A percentile compares a stretch with the other conserved stretches of the same genome.
Evolutionary conservation across 2,888 invertebrate genomes (phyloP).

Genomic region (Drosophila macrospina): DNA sequence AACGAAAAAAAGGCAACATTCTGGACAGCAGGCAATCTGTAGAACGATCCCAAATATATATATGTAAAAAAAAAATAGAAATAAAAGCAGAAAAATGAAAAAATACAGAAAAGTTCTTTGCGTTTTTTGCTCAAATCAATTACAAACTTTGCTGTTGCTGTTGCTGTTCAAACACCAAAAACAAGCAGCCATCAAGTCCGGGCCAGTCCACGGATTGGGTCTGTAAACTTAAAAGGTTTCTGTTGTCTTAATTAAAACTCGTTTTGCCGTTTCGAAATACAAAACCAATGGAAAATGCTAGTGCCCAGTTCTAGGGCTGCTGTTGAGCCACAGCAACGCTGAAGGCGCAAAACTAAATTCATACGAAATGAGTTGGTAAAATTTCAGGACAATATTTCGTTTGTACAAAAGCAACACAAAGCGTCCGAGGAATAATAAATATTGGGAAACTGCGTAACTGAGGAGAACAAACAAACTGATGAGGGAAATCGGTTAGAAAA

Average conservation of each 20-base stretch:
- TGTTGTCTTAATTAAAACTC: slow-evolving; percentile 77
- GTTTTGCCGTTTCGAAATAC: slow-evolving; percentile 51
- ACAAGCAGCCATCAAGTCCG: slow-evolving; percentile 41
- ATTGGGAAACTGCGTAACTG: not conserved
- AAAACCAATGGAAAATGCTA: slow-evolving; percentile 35
- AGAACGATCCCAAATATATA: slow-evolving; percentile 48
- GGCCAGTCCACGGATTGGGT: slow-evolving; percentile 17
- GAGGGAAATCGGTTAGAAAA: not conserved
- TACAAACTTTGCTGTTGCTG: slow-evolving; percentile 79
- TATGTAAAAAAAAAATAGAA: not conserved
- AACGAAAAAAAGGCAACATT: slow-evolving; percentile 35
- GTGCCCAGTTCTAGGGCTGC: slow-evolving; percentile 25
- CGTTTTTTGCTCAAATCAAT: slow-evolving; percentile 77
- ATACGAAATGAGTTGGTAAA: slow-evolving; percentile 11
- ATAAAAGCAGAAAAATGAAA: not conserved
- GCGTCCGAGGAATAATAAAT: slow-evolving; percentile 4
- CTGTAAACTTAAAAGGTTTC: slow-evolving; percentile 72
- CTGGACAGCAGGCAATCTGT: slow-evolving; percentile 47
- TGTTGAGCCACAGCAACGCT: not conserved
- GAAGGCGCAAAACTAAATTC: slow-evolving; percentile 16
- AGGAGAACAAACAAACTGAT: not conserved
- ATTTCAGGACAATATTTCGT: not conserved
- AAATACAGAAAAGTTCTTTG: slow-evolving; percentile 49
- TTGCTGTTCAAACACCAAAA: slow-evolving; percentile 57
- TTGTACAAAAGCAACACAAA: not conserved